Percentiles rank a stretch among this genome's conserved stretches.
phyloP scores from a whole-genome alignment of 37 sponge, comb jelly and placozoan species.

The Sycon ciliatum region DNA sequence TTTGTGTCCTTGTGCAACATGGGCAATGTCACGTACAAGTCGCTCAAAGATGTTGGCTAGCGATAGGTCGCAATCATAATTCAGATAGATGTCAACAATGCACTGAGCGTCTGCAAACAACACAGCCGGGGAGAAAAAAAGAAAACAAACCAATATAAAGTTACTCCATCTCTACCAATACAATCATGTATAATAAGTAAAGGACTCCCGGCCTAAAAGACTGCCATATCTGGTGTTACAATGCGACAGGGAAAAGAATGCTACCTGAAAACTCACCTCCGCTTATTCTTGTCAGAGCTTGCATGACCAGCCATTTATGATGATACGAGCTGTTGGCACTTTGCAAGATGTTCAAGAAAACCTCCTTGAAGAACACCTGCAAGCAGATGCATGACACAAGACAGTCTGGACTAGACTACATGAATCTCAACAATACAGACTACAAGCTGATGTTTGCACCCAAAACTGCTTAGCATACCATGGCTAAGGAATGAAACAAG shows the following conservation, averaged over 20 bases:
- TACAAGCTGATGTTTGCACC: too few species aligned
- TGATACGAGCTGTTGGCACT: conserved; percentile 68
- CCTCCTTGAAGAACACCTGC: conserved; percentile 97
- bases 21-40: conserved; percentile 63
- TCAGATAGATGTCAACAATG: conserved; percentile 90
- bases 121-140: background rate
- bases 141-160: background rate
- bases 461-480: too few species aligned
- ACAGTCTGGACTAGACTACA: too few species aligned
- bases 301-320: conserved; percentile 89
- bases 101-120: conserved; percentile 66
- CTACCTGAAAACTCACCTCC: too few species aligned
- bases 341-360: conserved; percentile 86
- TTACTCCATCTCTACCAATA: background rate
- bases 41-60: conserved; percentile 78
- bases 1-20: conserved; percentile 82
- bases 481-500: too few species aligned
- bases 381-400: background rate
- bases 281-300: conserved; percentile 77
- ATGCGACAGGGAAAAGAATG: too few species aligned
- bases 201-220: too few species aligned
- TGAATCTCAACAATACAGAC: too few species aligned
- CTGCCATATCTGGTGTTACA: too few species aligned
- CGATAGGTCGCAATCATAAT: conserved; percentile 94
- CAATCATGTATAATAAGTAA: background rate